Percentiles rank a stretch among this genome's conserved stretches.
Conservation (phyloP, 2,113 vertebrate species). For the Spea bombifrons region DNA sequence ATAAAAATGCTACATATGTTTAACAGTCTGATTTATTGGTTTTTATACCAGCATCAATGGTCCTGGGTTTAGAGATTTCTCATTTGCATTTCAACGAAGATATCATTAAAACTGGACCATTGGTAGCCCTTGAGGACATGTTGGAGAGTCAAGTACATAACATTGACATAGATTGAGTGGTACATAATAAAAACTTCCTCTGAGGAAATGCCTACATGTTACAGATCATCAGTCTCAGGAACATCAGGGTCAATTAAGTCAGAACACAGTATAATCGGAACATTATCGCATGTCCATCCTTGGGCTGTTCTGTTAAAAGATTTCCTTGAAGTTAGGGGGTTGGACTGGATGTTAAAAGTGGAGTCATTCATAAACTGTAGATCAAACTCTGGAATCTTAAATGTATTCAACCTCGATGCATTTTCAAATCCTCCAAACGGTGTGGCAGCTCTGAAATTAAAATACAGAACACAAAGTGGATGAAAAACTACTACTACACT, state of each 20-base stretch:
- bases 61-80: no score
- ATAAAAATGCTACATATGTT: neutral
- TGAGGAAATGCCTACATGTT: constrained; percentile 52
- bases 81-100: neutral
- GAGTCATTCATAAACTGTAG: constrained; percentile 69
- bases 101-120: neutral
- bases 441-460: constrained; percentile 81
- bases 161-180: neutral
- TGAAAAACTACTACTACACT: neutral
- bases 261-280: constrained; percentile 62
- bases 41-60: neutral
- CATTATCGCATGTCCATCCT: constrained; percentile 77
- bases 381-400: constrained; percentile 74
- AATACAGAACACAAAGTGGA: constrained; percentile 24
- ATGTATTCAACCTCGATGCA: constrained; percentile 73
- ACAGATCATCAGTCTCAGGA: constrained; percentile 94
- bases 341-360: constrained; percentile 69
- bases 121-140: neutral
- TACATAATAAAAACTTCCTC: neutral
- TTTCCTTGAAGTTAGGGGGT: constrained; percentile 69
- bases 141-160: neutral
- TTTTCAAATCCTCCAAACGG: constrained; percentile 91
- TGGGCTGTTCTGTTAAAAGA: constrained; percentile 91
- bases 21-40: neutral
- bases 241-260: constrained; percentile 56